Conservation (phyloP, 2,797 vertebrate genomes). For the Myiothlypis coronata region DNA sequence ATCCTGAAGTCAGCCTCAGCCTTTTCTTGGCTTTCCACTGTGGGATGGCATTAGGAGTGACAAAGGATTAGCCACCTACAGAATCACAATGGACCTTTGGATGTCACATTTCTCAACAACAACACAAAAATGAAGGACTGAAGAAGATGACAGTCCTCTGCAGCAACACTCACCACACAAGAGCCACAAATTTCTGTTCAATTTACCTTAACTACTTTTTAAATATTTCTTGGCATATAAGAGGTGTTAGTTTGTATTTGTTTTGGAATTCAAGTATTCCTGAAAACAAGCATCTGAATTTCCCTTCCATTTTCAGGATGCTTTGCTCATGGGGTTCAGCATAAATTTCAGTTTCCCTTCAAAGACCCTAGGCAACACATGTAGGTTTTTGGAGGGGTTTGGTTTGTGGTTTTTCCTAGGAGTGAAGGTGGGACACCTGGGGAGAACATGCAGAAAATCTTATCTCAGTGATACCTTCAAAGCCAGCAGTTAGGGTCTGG, state of each 20-base stretch:
- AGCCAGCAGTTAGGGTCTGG: background rate
- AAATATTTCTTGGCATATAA: background rate
- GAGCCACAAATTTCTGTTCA: background rate
- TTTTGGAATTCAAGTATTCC: background rate
- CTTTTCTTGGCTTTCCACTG: background rate
- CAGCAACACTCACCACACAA: background rate
- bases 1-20: background rate
- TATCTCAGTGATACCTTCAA: background rate
- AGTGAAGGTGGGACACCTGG: background rate
- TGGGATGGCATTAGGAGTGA: background rate
- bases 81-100: background rate
- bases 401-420: accelerated
- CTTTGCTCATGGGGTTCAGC: background rate
- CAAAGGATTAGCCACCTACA: background rate
- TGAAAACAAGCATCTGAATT: background rate
- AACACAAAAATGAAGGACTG: background rate
- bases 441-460: background rate
- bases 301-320: background rate
- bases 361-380: background rate
- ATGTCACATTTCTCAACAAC: background rate
- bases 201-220: background rate
- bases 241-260: background rate
- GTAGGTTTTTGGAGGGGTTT: background rate
- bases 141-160: background rate
- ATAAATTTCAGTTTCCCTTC: background rate